Evolutionary conservation across 1,140 invertebrate genomes (phyloP).

Genomic region (Aphaenogaster rudis): DNA sequence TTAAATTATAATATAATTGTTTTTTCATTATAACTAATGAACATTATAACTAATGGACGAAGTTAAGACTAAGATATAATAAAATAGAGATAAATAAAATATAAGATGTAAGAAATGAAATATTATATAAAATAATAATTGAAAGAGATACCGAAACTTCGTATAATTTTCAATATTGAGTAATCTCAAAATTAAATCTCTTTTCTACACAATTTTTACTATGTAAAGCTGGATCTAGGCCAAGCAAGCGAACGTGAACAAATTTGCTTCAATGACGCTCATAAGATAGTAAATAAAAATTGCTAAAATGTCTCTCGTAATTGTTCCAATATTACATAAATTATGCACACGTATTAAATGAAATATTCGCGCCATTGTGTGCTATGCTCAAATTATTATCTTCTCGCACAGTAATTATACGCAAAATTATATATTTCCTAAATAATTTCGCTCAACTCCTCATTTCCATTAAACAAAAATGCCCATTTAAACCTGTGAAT

Average conservation of each 20-base stretch:
- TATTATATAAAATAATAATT: slow-evolving; percentile 8
- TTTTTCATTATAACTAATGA: neutral
- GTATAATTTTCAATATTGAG: neutral
- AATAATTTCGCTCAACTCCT: slow-evolving; percentile 30
- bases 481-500: slow-evolving; percentile 12
- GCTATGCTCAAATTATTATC: slow-evolving; percentile 10
- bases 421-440: slow-evolving; percentile 15
- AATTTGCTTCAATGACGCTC: neutral
- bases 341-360: neutral
- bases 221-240: neutral
- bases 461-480: slow-evolving; percentile 23
- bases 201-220: neutral
- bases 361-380: slow-evolving; percentile 23
- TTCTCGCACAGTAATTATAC: neutral
- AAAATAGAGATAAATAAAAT: neutral
- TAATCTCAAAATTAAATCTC: neutral
- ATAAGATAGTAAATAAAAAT: neutral
- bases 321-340: slow-evolving; percentile 2
- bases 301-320: neutral
- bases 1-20: neutral
- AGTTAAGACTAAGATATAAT: neutral
- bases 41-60: neutral
- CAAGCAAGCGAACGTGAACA: neutral
- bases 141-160: neutral
- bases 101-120: neutral